A percentile compares a stretch with the other conserved stretches of the same genome.
Evolutionary conservation across 2,888 invertebrate genomes (phyloP).

Genomic region (Sesia bembeciformis): DNA sequence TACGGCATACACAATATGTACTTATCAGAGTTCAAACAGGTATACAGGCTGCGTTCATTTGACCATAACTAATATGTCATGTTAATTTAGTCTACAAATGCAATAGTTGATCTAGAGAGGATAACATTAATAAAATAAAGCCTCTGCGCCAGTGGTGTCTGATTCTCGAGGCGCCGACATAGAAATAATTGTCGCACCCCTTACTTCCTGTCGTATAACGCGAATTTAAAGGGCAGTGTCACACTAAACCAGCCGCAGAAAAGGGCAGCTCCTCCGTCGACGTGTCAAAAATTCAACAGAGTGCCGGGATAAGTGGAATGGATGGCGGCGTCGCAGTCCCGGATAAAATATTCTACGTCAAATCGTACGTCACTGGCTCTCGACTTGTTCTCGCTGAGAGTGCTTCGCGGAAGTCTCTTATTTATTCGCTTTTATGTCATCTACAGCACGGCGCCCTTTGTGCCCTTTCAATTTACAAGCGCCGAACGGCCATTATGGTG

Average conservation of each 20-base stretch:
- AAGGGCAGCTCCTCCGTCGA: conserved; percentile 52
- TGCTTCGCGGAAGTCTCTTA: conserved; percentile 66
- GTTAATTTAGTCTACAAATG: too few relatives aligned
- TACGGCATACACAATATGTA: too few relatives aligned
- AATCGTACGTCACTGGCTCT: conserved; percentile 70
- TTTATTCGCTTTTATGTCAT: conserved; percentile 67
- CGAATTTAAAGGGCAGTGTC: conserved; percentile 59
- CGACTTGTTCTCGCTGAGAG: conserved; percentile 61
- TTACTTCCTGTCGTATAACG: conserved; percentile 37
- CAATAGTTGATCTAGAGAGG: too few relatives aligned
- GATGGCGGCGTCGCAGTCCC: conserved; percentile 55
- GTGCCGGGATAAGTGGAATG: conserved; percentile 69
- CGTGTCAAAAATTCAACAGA: conserved; percentile 72
- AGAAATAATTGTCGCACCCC: conserved; percentile 24
- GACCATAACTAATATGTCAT: too few relatives aligned
- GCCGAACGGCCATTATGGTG: conserved; percentile 22
- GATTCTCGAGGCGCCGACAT: conserved; percentile 15
- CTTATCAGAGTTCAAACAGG: too few relatives aligned
- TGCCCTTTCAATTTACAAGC: conserved; percentile 52
- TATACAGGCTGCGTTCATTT: too few relatives aligned
- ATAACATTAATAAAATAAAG: too few relatives aligned
- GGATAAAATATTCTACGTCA: conserved; percentile 71
- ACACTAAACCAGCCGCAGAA: conserved; percentile 60
- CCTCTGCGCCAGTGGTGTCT: too few relatives aligned
- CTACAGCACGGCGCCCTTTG: conserved; percentile 50